Conservation (phyloP, 2,888 invertebrate species). For the Conops quadrifasciatus region DNA sequence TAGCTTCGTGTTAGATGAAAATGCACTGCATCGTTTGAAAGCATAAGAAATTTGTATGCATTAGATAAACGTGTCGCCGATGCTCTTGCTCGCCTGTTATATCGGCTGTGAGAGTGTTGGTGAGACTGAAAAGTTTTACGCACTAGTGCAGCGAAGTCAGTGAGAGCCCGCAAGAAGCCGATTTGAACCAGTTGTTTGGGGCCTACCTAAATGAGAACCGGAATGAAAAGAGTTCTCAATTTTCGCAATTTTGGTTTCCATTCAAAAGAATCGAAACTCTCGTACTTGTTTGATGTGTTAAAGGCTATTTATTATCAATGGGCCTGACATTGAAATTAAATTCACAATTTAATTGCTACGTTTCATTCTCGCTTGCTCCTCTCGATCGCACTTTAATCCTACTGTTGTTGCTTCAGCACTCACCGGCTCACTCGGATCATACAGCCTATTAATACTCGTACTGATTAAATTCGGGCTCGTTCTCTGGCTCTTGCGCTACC, state of each 20-base stretch:
- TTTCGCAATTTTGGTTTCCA: neutral
- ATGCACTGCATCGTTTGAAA: neutral
- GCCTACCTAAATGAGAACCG: neutral
- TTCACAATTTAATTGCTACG: constrained; percentile 11
- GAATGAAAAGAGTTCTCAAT: neutral
- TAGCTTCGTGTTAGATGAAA: neutral
- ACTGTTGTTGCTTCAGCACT: neutral
- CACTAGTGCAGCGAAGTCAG: neutral
- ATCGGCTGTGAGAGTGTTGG: constrained; percentile 5
- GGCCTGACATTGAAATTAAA: constrained; percentile 23
- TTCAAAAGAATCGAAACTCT: constrained; percentile 12
- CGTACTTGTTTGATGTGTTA: neutral
- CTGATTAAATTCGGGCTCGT: too few species aligned
- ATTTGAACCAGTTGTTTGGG: too few species aligned
- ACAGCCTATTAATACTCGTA: too few species aligned
- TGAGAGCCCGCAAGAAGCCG: neutral
- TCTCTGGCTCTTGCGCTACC: neutral
- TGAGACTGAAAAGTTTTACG: neutral
- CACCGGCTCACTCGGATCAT: neutral
- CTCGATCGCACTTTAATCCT: constrained; percentile 11
- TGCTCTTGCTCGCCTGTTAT: neutral
- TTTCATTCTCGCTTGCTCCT: constrained; percentile 16
- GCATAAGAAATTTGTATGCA: constrained; percentile 18
- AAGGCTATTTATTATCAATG: constrained; percentile 12
- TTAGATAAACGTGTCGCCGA: constrained; percentile 24